Base-by-base conservation (phyloP, 1,140 invertebrate species). In the Trinorchestia longiramus region DNA sequence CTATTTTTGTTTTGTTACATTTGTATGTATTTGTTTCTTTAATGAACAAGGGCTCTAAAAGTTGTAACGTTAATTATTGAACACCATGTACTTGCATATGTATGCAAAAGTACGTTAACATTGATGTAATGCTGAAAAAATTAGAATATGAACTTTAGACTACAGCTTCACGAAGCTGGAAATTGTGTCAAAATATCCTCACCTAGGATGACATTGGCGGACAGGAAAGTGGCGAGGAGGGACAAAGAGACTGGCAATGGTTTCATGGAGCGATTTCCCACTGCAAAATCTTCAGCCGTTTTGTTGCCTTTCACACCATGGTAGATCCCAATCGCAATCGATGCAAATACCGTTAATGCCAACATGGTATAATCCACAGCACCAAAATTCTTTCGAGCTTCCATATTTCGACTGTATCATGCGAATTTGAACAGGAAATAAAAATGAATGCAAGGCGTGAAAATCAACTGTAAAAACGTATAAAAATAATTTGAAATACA, bases 201-300 rank as follows among this genome's bases (percentile, higher is more conserved):
- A 95, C 95, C 95, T 36, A 95, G 47, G 28, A 95, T 87, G n/a
- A 42, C 15, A n/a, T 87, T 95, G 42, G 95, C 57, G 0, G 95
- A 95, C 41, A 95, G 42, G 87, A 95, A 95, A 28, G 95, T 87
- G 8, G 95, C 87, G 36, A 95, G 87, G 3, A 95, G 42, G 36
- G 95, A 95, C 45, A 95, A 42, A 19, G 95, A 44, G 1, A 95
- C 95, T 19, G 95, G 95, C 0, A 95, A 41, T 11, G 95, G 95
- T 11, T n/a, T 4, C 57, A 95, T 87, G 8, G 45, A 53, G 6
- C 95, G 57, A n/a, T 43, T 95, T n/a, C 95, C 95, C 95, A 95
- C 77, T 1, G 87, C n/a, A 45, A 95, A 95, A 43, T 95, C 95
- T 62, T 62, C 95, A n/a, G 57, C 41, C 45, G 95, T 87, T 95